Conservation (phyloP, 2,888 invertebrate genomes). For the Agrypnus murinus region DNA sequence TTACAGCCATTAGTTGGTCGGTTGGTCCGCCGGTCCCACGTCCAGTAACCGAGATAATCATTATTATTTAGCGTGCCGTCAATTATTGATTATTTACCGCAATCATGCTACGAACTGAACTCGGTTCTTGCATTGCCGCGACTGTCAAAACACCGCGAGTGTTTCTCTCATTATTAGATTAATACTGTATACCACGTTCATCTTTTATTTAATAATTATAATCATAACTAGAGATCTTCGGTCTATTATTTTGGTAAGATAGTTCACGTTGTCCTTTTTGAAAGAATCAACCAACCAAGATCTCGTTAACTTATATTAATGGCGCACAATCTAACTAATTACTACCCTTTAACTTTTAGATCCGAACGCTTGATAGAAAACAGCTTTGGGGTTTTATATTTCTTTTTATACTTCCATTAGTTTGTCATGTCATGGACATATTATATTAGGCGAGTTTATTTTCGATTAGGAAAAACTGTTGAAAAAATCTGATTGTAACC, state of each 20-base stretch:
- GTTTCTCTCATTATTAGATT: slow-evolving; percentile 33
- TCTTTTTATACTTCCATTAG: too few species aligned
- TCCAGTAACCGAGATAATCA: slow-evolving; percentile 67
- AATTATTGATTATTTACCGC: slow-evolving; percentile 69
- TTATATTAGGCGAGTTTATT: too few species aligned
- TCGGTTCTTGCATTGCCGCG: slow-evolving; percentile 31
- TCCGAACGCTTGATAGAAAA: slow-evolving; percentile 9
- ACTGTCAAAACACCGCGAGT: slow-evolving; percentile 36
- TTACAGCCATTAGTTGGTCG: slow-evolving; percentile 67
- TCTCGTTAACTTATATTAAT: slow-evolving; percentile 43
- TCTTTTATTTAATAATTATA: slow-evolving; percentile 19
- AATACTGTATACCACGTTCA: not conserved
- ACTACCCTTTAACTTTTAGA: slow-evolving; percentile 26
- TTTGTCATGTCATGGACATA: too few species aligned
- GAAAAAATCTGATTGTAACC: too few species aligned
- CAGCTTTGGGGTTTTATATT: too few species aligned
- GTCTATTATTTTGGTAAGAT: slow-evolving; percentile 1
- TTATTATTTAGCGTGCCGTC: slow-evolving; percentile 68
- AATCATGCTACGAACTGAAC: slow-evolving; percentile 63
- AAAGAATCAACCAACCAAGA: slow-evolving; percentile 1
- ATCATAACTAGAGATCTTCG: not conserved
- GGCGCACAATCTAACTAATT: slow-evolving; percentile 38
- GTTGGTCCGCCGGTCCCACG: slow-evolving; percentile 63
- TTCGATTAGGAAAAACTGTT: too few species aligned
- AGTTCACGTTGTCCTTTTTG: slow-evolving; percentile 6